Conservation (phyloP, 2,797 vertebrate genomes). For the Margarornis squamiger region DNA sequence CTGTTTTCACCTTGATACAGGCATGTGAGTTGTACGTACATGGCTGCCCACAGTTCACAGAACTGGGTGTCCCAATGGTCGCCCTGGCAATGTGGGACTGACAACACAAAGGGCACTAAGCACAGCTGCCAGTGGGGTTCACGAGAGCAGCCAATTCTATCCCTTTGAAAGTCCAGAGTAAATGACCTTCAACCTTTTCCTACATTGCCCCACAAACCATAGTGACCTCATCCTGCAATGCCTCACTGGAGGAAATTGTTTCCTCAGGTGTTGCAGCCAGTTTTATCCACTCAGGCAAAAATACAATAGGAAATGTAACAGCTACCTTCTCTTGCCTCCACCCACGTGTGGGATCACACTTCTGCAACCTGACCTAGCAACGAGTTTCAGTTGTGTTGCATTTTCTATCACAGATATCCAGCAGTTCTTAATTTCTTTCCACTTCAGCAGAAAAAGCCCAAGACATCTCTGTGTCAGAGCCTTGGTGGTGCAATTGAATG, state of each 20-base stretch:
- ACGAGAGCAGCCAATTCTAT: accelerated
- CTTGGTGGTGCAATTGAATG: neutral
- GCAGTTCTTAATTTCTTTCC: neutral
- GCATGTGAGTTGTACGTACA: accelerated
- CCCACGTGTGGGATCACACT: neutral
- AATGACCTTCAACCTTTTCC: neutral
- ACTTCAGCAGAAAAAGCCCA: neutral
- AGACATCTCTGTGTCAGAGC: neutral
- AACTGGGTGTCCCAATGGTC: neutral
- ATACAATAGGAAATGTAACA: accelerated
- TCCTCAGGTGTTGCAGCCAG: neutral
- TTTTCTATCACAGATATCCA: neutral
- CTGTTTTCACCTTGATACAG: neutral
- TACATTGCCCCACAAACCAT: neutral
- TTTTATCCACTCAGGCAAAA: neutral
- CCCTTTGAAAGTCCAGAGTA: neutral
- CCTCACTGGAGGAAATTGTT: neutral
- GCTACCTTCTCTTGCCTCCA: neutral
- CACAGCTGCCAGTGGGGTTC: neutral
- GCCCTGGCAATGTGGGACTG: accelerated
- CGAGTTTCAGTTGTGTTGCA: neutral
- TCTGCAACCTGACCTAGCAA: neutral
- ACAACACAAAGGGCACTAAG: neutral
- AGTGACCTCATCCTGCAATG: neutral
- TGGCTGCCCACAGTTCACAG: neutral